Evolutionary conservation across 2,888 invertebrate species (phyloP), one percentile per base, ranked within the genome.

Genomic region (Pantelozetes paolii): DNA sequence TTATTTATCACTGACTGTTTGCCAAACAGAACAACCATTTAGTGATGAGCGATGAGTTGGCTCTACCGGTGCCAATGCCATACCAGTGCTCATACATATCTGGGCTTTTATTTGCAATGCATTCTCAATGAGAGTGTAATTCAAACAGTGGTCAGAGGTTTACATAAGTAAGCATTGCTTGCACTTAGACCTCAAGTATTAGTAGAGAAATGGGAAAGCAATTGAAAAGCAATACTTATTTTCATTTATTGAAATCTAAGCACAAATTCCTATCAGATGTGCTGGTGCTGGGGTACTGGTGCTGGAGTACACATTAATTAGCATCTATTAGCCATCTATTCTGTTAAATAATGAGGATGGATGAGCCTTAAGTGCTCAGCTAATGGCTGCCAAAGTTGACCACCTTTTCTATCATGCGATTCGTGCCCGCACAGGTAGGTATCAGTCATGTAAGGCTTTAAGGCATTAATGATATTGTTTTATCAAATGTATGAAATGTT

Each of bases 381-480:
- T 57, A 57, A 57, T 57, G 26, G 26, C 57, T 26, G 57, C 57
- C 28, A 57, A 57, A 20, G 9, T 57, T 57, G 57, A 57, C 57
- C 57, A 57, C 57, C 57, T 57, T 57, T 57, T 57, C 57, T 57
- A 57, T 57, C 57, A 57, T 57, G 57, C 57, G 26, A 57, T 57
- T 57, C 57, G 57, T 57, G 57, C 57, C 57, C 57, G 6, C 28
- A 26, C 57, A 28, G 23, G 57, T 18, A 57, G 57, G 62, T 62
- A 62, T 62, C 28, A 62, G 62, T 62, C 62, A 62, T 62, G 62
- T 62, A 30, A 62, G 62, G 62, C 62, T 62, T 62, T 30, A 54
- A 62, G 62, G 62, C 62, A 62, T 62, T 62, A 62, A 62, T 62
- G 62, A 62, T 62, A 62, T 62, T 62, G 62, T 62, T 62, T 62